Base-by-base conservation (phyloP, 2,797 vertebrate genomes). In the Gobionotothen gibberifrons region DNA sequence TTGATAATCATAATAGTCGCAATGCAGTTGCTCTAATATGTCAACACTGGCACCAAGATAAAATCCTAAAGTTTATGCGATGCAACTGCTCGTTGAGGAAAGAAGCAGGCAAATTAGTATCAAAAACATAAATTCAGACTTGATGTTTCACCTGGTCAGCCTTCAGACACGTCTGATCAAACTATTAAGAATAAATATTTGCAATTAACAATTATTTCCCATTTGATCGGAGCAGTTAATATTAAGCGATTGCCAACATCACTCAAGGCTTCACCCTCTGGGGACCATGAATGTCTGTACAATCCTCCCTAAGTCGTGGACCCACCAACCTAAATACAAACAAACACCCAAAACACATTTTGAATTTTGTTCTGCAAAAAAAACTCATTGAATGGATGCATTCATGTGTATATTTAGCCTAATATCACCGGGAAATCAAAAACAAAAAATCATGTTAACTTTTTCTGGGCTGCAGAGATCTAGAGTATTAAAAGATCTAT, bases 401-500 rank as follows among this genome's bases (percentile, higher is more conserved):
- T 56, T 60, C 2, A 69, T 68, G 29, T 43, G 65, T 60, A 21
- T 32, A 32, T 71, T 76, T 64, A 53, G 39, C 64, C 17, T 32
- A 48, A 54, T 46, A 40, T 63, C 56, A 72, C 56, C 32, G 26
- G 14, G 40, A 6, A 76, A 75, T 17, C 29, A 57, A 71, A 72
- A 48, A 0, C 72, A 74, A 81, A 36, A 44, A 49, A 68, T 51
- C 11, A 22, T 42, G 9, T 66, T 61, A 68, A 4, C 8, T 7
- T n/a, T 39, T 55, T 74, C 60, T 6, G 9, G 43, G 15, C 32
- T 36, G 32, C 15, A 60, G 9, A 46, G 22, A 69, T 55, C 44
- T 57, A 8, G 6, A 64, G 32, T 19, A 68, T 55, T 69, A 21
- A 62, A 69, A 60, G 56, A 80, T 69, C 22, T 83, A 83, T 83